Conservation (phyloP, 2,113 vertebrate species). For the Pomatostomus ruficeps region DNA sequence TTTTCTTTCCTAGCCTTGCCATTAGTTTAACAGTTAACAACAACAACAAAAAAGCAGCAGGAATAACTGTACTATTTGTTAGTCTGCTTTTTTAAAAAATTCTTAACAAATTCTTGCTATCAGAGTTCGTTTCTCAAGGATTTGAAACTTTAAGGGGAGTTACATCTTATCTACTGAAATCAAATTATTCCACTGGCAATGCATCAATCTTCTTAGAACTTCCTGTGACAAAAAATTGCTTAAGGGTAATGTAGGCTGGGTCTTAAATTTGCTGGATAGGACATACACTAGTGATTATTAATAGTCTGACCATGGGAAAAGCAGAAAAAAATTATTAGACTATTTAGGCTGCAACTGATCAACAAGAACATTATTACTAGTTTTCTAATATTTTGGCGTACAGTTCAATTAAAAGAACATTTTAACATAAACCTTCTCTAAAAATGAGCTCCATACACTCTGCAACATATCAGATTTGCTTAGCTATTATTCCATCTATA, state of each 20-base stretch:
- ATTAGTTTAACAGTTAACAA: not conserved
- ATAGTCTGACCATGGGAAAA: not conserved
- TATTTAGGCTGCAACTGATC: not conserved
- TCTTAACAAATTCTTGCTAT: not conserved
- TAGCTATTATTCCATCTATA: not conserved
- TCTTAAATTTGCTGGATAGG: not conserved
- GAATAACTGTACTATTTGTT: not conserved
- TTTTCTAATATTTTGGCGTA: not conserved
- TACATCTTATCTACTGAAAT: not conserved
- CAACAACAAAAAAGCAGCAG: not conserved
- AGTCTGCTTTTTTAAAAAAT: fast-evolving
- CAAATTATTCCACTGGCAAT: not conserved
- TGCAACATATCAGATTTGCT: not conserved
- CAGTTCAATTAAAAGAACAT: not conserved
- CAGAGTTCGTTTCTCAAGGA: not conserved
- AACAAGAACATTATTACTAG: not conserved
- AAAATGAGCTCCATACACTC: not conserved
- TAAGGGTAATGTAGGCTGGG: not conserved
- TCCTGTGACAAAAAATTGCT: not conserved
- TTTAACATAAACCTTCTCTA: not conserved
- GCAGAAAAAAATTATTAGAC: not conserved
- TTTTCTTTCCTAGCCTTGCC: not conserved
- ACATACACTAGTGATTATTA: not conserved
- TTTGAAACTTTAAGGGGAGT: not conserved
- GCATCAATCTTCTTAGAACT: not conserved